Percentiles rank a stretch among this genome's conserved stretches.
phyloP scores from a whole-genome alignment of 2,888 invertebrate genomes.

The Atrina japonica region DNA sequence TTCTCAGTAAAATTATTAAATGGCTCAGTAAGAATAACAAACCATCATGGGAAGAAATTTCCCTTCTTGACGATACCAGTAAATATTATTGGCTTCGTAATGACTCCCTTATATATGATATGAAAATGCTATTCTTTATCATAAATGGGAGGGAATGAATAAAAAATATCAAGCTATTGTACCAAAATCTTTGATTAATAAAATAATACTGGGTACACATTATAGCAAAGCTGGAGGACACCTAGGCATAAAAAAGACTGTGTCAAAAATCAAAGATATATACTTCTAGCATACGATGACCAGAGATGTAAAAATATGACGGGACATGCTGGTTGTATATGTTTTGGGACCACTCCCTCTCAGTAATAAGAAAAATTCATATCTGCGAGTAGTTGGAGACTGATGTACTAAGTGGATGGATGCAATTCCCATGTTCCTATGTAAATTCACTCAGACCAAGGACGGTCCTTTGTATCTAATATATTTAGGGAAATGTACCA shows the following conservation, averaged over 20 bases:
- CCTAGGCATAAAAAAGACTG: neutral
- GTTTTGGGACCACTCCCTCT: conserved; percentile 20
- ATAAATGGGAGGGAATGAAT: neutral
- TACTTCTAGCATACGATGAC: conserved; percentile 22
- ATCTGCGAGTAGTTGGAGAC: conserved; percentile 39
- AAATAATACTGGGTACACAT: neutral
- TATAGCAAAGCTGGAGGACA: neutral
- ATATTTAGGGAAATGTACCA: conserved; percentile 43
- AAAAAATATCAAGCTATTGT: neutral
- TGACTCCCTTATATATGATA: neutral
- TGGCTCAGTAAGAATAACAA: neutral
- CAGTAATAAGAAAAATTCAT: conserved; percentile 27
- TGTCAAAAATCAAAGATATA: conserved; percentile 2
- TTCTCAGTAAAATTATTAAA: neutral
- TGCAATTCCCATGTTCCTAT: conserved; percentile 40
- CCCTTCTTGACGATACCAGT: neutral
- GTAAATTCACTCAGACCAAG: conserved; percentile 46
- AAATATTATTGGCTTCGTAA: conserved; percentile 1
- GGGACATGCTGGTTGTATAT: conserved; percentile 9
- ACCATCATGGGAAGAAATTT: neutral
- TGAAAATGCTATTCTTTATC: neutral
- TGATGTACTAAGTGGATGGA: conserved; percentile 48
- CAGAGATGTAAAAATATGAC: neutral
- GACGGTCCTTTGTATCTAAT: conserved; percentile 38
- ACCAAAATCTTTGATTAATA: neutral